Conservation (phyloP, 2,888 invertebrate genomes). For the Mayetiola destructor region DNA sequence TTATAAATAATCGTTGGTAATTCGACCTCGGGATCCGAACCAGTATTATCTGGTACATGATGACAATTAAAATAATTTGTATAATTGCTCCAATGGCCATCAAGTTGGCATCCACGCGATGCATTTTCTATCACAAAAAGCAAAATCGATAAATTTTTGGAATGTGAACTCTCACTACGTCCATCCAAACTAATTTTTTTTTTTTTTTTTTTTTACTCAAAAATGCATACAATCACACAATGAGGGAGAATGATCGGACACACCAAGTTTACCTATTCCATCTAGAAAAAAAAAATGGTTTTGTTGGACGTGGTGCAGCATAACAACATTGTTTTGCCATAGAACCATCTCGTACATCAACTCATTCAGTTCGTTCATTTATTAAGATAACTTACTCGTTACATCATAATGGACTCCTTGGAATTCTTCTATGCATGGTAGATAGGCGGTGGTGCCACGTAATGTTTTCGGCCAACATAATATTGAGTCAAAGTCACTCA, state of each 20-base stretch:
- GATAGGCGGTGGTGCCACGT: constrained; percentile 49
- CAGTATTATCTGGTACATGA: constrained; percentile 40
- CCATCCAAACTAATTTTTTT: neutral
- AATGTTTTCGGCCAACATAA: constrained; percentile 75
- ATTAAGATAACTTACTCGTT: constrained; percentile 53
- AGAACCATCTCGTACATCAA: no score
- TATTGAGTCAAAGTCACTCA: constrained; percentile 56
- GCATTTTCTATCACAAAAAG: constrained; percentile 74
- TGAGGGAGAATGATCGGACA: no score
- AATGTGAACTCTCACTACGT: neutral
- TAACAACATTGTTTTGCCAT: no score
- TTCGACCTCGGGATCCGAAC: constrained; percentile 43
- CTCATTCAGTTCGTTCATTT: neutral
- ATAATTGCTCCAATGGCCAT: constrained; percentile 73
- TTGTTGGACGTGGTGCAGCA: no score
- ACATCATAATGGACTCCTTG: constrained; percentile 66
- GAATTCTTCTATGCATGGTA: constrained; percentile 66
- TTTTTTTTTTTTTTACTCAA: neutral
- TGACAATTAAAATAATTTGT: constrained; percentile 60
- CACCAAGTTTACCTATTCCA: no score
- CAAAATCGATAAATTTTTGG: no score
- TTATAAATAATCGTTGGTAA: constrained; percentile 67
- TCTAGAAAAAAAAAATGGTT: no score
- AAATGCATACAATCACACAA: neutral
- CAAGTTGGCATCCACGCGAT: constrained; percentile 55